Base-by-base conservation (phyloP, 2,113 vertebrate species). In the Archocentrus centrarchus region DNA sequence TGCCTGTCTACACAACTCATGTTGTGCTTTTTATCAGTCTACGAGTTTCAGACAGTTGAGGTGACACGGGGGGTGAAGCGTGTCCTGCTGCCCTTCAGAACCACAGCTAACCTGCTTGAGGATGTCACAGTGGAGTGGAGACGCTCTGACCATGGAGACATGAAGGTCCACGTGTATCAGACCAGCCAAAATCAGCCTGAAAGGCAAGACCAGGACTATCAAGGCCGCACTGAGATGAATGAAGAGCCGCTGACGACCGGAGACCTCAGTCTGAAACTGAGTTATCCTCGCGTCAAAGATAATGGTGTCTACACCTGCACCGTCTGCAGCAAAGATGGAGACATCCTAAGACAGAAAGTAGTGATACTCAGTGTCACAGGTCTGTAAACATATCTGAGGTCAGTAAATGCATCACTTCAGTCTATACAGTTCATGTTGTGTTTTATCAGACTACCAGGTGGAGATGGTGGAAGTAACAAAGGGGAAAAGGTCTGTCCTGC, bases 1-100 rank as follows among this genome's bases (percentile, higher is more conserved):
- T 62, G 60, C 0, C 0, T 18, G 15, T 18, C 59, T 60, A 2
- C 30, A 17, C 59, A 27, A 27, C 27, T 18, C 2, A 0, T 53
- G 15, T 53, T 63, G 17, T 15, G 27, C 27, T 27, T 50, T 50
- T 50, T 6, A 17, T 6, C 50, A 53, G 50, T 18, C 50, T 53
- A 18, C 17, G 50, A 53, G 50, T 15, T 53, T 7, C 50, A 53
- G 50, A 53, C 50, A 53, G 50, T 53, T 3, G 50, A 53, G 15
- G 50, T 53, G 17, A 53, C 50, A 18, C 50, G 2, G 17, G 17
- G 50, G 17, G 6, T 53, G 50, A 53, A 53, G 17, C 50, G 50
- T 53, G 50, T 53, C 17, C 50, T 53, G 50, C 50, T 53, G 18
- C 50, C 50, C 7, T 53, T 53, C 50, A 53, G 17, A 53, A 53